Conservation (phyloP, 2,797 vertebrate genomes). For the Bucorvus abyssinicus region DNA sequence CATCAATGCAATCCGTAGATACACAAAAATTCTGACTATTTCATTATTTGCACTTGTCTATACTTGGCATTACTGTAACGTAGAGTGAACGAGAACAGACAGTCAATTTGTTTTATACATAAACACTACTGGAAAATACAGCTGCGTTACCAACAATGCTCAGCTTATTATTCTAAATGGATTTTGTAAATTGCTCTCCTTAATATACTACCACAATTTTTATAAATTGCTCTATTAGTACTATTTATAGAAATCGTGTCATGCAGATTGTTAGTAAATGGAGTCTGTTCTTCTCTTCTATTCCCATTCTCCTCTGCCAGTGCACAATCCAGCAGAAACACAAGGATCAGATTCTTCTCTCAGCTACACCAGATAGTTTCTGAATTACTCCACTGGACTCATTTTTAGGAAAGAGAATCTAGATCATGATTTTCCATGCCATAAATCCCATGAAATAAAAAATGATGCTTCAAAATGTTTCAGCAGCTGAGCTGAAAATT, state of each 20-base stretch:
- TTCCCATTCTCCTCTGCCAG: conserved; percentile 13
- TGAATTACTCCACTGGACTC: not conserved
- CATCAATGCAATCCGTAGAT: conserved; percentile 1
- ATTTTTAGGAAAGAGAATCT: not conserved
- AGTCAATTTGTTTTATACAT: conserved; percentile 49
- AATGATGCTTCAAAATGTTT: not conserved
- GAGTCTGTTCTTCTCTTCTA: conserved; percentile 34
- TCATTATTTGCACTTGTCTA: conserved; percentile 27
- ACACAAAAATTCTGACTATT: conserved; percentile 23
- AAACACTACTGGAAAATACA: conserved; percentile 45
- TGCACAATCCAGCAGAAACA: conserved; percentile 10
- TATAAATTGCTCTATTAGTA: conserved; percentile 64
- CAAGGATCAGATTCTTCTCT: conserved; percentile 6
- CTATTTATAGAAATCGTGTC: conserved; percentile 63
- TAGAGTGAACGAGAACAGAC: conserved; percentile 34
- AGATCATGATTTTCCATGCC: not conserved
- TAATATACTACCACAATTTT: conserved; percentile 57
- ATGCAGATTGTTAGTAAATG: conserved; percentile 50
- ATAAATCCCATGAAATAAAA: not conserved
- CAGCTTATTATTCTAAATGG: conserved; percentile 58
- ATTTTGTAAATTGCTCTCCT: conserved; percentile 60
- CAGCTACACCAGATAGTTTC: not conserved
- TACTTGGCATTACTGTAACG: not conserved
- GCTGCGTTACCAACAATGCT: conserved; percentile 38
- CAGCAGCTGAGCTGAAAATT: conserved; percentile 31